phyloP scores from a whole-genome alignment of 1,140 invertebrate genomes.

The Arion vulgaris region DNA sequence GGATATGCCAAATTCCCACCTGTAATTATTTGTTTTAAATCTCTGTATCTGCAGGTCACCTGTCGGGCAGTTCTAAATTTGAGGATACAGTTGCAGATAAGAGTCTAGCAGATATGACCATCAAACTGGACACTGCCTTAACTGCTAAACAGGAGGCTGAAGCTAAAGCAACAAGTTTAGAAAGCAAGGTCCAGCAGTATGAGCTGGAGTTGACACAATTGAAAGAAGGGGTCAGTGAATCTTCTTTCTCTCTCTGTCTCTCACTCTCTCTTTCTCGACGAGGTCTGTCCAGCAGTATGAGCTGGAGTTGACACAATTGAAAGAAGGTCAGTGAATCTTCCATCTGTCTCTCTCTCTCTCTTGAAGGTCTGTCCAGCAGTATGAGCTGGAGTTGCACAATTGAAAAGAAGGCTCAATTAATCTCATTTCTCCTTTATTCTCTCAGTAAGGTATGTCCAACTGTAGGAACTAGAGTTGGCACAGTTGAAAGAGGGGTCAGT shows the following conservation, averaged over 20 bases:
- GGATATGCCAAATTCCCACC: no score
- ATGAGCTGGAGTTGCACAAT: conserved; percentile 62
- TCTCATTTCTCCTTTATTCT: no score
- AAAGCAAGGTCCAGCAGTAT: conserved; percentile 75
- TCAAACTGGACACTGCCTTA: conserved; percentile 85
- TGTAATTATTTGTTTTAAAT: no score
- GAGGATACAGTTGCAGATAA: conserved; percentile 55
- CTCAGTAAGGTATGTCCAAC: conserved; percentile 53
- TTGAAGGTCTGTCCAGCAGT: conserved; percentile 59
- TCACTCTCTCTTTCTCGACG: no score
- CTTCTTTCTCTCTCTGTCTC: background rate
- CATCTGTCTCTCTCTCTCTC: no score
- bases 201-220: conserved; percentile 64
- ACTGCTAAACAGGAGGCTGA: conserved; percentile 93
- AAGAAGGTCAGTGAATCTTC: conserved; percentile 59
- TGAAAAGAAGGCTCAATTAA: conserved; percentile 63
- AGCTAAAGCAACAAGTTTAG: conserved; percentile 88
- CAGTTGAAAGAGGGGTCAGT: no score
- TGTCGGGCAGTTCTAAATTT: conserved; percentile 62
- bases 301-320: conserved; percentile 61
- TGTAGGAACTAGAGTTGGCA: no score
- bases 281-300: conserved; percentile 66
- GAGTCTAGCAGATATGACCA: conserved; percentile 56
- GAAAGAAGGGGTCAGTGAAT: conserved; percentile 64
- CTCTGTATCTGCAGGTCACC: conserved; percentile 51